Conservation (phyloP, 1,140 invertebrate species). For the Ceratoteleas bidentatus region DNA sequence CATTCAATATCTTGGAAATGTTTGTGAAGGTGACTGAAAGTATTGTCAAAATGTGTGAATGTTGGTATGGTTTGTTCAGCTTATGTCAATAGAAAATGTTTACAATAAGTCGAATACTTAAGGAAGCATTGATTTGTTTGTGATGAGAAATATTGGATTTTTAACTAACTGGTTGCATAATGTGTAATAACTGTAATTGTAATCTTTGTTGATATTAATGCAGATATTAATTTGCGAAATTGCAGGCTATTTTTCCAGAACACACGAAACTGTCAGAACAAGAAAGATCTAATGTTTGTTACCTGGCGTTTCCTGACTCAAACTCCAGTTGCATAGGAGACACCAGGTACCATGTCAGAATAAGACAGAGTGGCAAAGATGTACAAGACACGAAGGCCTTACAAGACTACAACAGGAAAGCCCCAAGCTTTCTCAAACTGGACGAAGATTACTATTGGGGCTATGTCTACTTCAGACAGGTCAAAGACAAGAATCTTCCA, state of each 20-base stretch:
- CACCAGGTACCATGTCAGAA: constrained; percentile 97
- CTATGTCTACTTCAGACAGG: constrained; percentile 99
- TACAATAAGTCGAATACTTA: no score
- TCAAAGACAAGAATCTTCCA: constrained; percentile 95
- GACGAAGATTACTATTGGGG: constrained; percentile 94
- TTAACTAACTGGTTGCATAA: neutral
- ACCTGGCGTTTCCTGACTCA: constrained; percentile 98
- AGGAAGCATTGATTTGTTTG: no score
- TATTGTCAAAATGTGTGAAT: no score
- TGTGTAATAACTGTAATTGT: neutral
- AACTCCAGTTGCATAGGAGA: constrained; percentile 99
- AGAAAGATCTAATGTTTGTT: constrained; percentile 98
- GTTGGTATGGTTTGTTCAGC: no score
- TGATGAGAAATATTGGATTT: no score
- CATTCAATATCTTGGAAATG: no score
- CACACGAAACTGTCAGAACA: constrained; percentile 92
- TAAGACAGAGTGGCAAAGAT: constrained; percentile 81
- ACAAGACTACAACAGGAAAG: constrained; percentile 87
- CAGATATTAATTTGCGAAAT: constrained; percentile 23
- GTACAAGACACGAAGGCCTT: constrained; percentile 79
- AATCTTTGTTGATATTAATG: neutral
- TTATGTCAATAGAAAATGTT: no score
- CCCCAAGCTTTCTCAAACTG: constrained; percentile 87
- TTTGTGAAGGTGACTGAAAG: no score
- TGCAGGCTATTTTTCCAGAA: constrained; percentile 91